phyloP scores from a whole-genome alignment of 23 tunicate genomes.

The Ascidia mentula region DNA sequence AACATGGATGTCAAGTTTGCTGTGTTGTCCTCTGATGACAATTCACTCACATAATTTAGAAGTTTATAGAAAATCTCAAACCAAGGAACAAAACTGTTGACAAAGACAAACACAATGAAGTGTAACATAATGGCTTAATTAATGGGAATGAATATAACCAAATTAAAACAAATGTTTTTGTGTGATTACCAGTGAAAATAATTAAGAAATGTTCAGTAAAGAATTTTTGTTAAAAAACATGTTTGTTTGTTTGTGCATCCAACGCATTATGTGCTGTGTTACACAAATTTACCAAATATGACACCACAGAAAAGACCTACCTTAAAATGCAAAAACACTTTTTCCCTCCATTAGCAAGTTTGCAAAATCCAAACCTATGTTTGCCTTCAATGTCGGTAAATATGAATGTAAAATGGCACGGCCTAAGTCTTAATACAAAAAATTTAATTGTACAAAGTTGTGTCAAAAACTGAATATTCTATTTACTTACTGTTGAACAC shows the following conservation, averaged over 20 bases:
- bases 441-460: background rate
- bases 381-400: slow-evolving; percentile 83
- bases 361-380: slow-evolving; percentile 86
- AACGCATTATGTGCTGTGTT: too few relatives aligned
- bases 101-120: too few relatives aligned
- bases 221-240: too few relatives aligned
- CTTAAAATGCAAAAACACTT: slow-evolving; percentile 72
- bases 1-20: slow-evolving; percentile 28
- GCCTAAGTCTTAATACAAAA: slow-evolving; percentile 13
- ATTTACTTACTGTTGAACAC: slow-evolving; percentile 24
- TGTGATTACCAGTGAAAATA: too few relatives aligned
- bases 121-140: too few relatives aligned
- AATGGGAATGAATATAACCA: too few relatives aligned
- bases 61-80: slow-evolving; percentile 86
- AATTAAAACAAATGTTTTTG: too few relatives aligned
- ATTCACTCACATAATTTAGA: slow-evolving; percentile 53
- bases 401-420: slow-evolving; percentile 72
- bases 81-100: slow-evolving; percentile 77
- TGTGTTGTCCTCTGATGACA: slow-evolving; percentile 11
- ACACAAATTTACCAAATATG: too few relatives aligned
- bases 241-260: too few relatives aligned
- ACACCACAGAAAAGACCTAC: slow-evolving; percentile 9
- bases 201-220: too few relatives aligned
- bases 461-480: background rate
- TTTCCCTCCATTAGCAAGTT: slow-evolving; percentile 30